Conservation (phyloP, 2,113 vertebrate genomes). For the Zosterops borbonicus region DNA sequence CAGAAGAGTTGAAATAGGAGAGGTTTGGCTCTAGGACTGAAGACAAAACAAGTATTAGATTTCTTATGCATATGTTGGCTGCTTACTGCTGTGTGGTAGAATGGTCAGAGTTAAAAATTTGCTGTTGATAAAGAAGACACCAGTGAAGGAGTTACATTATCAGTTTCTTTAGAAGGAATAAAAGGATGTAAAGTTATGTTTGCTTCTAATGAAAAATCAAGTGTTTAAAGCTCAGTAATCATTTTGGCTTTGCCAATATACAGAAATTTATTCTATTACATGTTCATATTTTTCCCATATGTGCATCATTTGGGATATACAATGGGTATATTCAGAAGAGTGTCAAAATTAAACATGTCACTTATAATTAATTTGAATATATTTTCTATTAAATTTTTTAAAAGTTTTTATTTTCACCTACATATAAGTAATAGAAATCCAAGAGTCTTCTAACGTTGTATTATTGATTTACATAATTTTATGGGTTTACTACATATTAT, state of each 20-base stretch:
- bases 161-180: background rate
- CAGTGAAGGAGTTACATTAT: background rate
- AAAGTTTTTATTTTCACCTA: background rate
- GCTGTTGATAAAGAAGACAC: background rate
- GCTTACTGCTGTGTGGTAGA: background rate
- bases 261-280: background rate
- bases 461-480: background rate
- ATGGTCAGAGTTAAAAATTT: background rate
- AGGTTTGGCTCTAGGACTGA: background rate
- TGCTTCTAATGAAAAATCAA: background rate
- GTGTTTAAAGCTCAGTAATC: background rate
- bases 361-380: background rate
- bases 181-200: background rate
- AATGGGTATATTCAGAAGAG: background rate
- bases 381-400: background rate
- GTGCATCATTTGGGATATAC: background rate
- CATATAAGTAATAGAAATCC: background rate
- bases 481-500: background rate
- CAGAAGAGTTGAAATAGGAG: background rate
- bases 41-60: background rate
- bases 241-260: background rate
- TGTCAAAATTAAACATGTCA: background rate
- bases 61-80: background rate
- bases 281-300: background rate
- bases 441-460: background rate